These are phyloP conservation scores for Puntigrus tetrazona DNA, from an alignment of 2,113 vertebrate species.

Conservation along the genomic window DNA sequence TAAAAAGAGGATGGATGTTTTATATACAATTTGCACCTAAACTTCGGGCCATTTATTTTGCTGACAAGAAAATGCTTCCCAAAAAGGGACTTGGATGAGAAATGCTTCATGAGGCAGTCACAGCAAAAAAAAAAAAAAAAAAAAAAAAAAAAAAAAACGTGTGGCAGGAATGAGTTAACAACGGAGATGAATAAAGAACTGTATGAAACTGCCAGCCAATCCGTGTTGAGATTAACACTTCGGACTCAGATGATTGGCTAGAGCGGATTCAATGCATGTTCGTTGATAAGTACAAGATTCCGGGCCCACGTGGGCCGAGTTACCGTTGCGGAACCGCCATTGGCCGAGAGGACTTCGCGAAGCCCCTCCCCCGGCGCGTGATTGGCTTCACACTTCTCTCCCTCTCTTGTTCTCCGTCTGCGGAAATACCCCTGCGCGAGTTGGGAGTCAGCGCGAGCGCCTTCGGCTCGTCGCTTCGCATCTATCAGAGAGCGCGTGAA, in stretches of 20 bases:
- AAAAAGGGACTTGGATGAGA: conserved; percentile 33
- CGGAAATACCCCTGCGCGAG: conserved; percentile 72
- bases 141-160: conserved; percentile 46
- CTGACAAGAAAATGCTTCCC: conserved; percentile 29
- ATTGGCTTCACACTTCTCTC: conserved; percentile 66
- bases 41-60: conserved; percentile 40
- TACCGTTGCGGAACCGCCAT: conserved; percentile 46
- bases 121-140: conserved; percentile 29
- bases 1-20: conserved; percentile 30
- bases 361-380: conserved; percentile 52
- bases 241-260: conserved; percentile 68
- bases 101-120: conserved; percentile 61
- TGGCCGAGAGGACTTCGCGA: conserved; percentile 49
- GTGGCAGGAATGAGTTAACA: conserved; percentile 77
- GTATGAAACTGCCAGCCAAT: conserved; percentile 73
- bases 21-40: conserved; percentile 43
- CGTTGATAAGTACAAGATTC: conserved; percentile 60
- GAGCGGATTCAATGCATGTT: conserved; percentile 45
- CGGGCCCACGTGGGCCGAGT: conserved; percentile 73
- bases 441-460: conserved; percentile 59
- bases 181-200: conserved; percentile 71
- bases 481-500: conserved; percentile 68
- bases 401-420: conserved; percentile 70
- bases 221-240: conserved; percentile 74
- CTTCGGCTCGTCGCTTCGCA: conserved; percentile 64